Evolutionary conservation across 2,888 invertebrate species (phyloP).

Genomic region (Andrena bucephala): DNA sequence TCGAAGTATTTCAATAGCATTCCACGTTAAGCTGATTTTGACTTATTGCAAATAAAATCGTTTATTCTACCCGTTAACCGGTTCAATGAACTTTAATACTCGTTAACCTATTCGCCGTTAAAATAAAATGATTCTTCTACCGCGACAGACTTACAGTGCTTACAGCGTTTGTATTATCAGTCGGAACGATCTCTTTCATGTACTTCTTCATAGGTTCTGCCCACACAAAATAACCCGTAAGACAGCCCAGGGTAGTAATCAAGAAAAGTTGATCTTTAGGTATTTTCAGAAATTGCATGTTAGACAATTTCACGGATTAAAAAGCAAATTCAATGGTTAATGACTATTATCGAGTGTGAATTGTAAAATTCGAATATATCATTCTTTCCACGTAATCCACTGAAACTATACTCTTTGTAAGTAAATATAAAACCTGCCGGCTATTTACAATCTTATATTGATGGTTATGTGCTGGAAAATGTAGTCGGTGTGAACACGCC

Average conservation of each 20-base stretch:
- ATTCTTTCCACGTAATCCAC: no score
- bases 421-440: no score
- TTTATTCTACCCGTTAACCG: no score
- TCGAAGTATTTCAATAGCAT: background rate
- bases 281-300: background rate
- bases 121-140: no score
- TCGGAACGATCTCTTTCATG: background rate
- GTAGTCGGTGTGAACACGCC: background rate
- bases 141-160: background rate
- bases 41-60: background rate
- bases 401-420: no score
- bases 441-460: background rate
- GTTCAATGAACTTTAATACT: no score
- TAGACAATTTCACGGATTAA: background rate
- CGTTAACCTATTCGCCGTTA: no score
- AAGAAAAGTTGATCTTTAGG: background rate
- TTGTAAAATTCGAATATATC: no score
- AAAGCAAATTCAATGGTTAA: no score
- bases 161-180: slow-evolving; percentile 3
- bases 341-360: no score
- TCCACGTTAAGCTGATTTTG: background rate
- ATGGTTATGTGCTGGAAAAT: background rate
- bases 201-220: slow-evolving; percentile 34
- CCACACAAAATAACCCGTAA: slow-evolving; percentile 28
- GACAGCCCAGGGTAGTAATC: background rate